Evolutionary conservation across 2,888 invertebrate species (phyloP).

Genomic region (Apamea sordens): DNA sequence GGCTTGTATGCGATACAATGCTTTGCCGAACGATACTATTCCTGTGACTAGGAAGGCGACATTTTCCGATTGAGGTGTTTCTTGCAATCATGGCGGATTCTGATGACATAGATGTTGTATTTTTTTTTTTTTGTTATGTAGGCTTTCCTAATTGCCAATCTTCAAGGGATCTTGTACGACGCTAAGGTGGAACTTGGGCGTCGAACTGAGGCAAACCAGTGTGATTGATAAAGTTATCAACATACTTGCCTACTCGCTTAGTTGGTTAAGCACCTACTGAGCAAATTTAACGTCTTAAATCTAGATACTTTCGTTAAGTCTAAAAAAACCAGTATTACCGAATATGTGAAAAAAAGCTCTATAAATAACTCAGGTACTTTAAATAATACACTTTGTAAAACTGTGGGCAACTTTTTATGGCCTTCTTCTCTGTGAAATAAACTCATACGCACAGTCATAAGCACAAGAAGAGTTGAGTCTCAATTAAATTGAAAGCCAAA

Average conservation of each 20-base stretch:
- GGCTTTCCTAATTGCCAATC: neutral
- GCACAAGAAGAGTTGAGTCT: slow-evolving; percentile 13
- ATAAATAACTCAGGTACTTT: neutral
- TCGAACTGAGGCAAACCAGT: neutral
- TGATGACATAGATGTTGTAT: neutral
- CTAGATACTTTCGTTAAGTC: neutral
- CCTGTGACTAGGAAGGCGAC: neutral
- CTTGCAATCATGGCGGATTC: neutral
- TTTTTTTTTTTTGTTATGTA: neutral
- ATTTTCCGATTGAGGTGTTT: neutral
- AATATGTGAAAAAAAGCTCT: too few relatives aligned
- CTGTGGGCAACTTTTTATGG: neutral
- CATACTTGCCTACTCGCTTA: neutral
- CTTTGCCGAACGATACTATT: slow-evolving; percentile 28
- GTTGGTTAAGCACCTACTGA: neutral
- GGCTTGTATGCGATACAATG: slow-evolving; percentile 26
- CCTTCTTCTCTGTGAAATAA: slow-evolving; percentile 2
- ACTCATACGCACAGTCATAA: slow-evolving; percentile 9
- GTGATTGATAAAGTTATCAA: neutral
- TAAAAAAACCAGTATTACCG: neutral
- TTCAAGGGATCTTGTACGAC: neutral
- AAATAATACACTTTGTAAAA: neutral
- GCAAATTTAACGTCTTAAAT: neutral
- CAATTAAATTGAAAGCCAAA: slow-evolving; percentile 31
- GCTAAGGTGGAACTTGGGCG: neutral